phyloP scores from a whole-genome alignment of 2,888 invertebrate species.

The Leistus spinibarbis region DNA sequence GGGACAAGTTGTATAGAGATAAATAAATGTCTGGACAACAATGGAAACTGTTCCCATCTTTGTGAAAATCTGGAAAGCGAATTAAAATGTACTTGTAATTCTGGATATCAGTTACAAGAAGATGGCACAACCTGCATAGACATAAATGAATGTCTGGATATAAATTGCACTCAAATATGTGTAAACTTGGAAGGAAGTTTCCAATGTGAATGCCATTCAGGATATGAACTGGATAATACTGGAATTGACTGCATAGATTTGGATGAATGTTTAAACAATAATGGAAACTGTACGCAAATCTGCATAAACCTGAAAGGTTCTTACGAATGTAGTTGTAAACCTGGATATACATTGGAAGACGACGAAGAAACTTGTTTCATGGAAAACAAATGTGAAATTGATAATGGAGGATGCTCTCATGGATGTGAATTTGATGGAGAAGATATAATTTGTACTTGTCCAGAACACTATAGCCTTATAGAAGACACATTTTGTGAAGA shows the following conservation, averaged over 20 bases:
- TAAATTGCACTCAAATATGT: constrained; percentile 27
- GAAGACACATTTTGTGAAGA: constrained; percentile 54
- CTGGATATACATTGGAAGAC: constrained; percentile 56
- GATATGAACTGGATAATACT: constrained; percentile 52
- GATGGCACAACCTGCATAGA: constrained; percentile 56
- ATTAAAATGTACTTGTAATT: constrained; percentile 60
- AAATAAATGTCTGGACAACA: constrained; percentile 53
- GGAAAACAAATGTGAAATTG: constrained; percentile 61
- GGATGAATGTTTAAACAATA: constrained; percentile 58
- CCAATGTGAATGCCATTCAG: constrained; percentile 58
- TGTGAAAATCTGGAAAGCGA: constrained; percentile 53
- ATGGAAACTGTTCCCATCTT: constrained; percentile 45
- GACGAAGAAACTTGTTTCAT: constrained; percentile 56
- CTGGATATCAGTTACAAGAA: constrained; percentile 54
- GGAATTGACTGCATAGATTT: constrained; percentile 56
- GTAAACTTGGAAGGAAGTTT: constrained; percentile 56
- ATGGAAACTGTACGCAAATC: constrained; percentile 58
- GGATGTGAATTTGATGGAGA: constrained; percentile 58
- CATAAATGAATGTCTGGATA: constrained; percentile 57
- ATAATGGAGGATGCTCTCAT: constrained; percentile 64
- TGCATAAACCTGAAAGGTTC: constrained; percentile 49
- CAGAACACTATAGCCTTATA: constrained; percentile 53
- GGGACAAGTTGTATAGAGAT: background rate
- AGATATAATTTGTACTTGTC: constrained; percentile 59
- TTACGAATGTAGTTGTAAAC: constrained; percentile 62